phyloP scores from a whole-genome alignment of 2,113 vertebrate genomes.

The Crotophaga sulcirostris region DNA sequence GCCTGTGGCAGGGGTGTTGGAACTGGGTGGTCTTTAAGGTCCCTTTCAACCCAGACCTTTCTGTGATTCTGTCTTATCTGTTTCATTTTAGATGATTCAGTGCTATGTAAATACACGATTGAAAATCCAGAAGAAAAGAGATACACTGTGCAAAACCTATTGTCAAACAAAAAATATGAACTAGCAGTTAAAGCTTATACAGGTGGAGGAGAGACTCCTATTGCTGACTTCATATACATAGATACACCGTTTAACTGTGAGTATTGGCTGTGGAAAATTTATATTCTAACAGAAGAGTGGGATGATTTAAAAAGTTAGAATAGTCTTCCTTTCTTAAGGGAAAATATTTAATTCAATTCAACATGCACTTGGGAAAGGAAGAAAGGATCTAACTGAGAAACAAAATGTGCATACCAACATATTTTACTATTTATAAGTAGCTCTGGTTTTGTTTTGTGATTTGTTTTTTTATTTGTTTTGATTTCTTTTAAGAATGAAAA shows the following conservation, averaged over 20 bases:
- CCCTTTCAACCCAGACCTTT: neutral
- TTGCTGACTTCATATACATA: neutral
- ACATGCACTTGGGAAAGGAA: neutral
- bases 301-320: neutral
- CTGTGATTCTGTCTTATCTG: neutral
- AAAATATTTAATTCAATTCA: neutral
- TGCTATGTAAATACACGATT: constrained; percentile 66
- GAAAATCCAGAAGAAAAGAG: constrained; percentile 63
- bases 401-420: rapidly evolving
- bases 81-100: constrained; percentile 44
- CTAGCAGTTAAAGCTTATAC: constrained; percentile 63
- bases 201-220: constrained; percentile 41
- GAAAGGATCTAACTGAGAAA: neutral
- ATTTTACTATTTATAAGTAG: neutral
- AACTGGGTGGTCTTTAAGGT: neutral
- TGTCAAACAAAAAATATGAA: constrained; percentile 63
- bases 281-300: neutral
- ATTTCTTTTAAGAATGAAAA: neutral
- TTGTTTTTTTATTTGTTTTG: too few relatives aligned
- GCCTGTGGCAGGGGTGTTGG: rapidly evolving
- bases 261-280: constrained; percentile 17
- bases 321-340: neutral
- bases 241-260: constrained; percentile 60
- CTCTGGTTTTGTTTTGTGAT: too few relatives aligned
- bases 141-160: constrained; percentile 44